phyloP scores from a whole-genome alignment of 2,797 vertebrate genomes.

The Champsocephalus esox region DNA sequence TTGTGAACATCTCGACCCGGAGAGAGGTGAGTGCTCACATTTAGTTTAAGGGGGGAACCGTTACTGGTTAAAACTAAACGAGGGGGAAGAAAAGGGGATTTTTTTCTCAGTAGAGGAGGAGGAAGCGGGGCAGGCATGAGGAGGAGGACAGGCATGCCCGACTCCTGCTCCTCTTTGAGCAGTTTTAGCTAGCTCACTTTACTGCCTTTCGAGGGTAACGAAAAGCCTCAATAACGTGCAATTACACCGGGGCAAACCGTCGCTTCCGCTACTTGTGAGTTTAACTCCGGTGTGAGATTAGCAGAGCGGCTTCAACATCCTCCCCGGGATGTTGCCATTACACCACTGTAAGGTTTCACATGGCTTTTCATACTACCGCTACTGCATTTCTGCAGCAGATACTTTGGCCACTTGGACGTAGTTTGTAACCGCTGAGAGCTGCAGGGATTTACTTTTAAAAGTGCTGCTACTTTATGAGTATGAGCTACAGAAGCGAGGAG shows the following conservation, averaged over 20 bases:
- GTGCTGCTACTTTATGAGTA: conserved; percentile 2
- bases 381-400: neutral
- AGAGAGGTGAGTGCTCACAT: conserved; percentile 69
- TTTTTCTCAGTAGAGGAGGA: conserved; percentile 24
- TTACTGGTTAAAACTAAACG: conserved; percentile 55
- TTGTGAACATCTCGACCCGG: conserved; percentile 59
- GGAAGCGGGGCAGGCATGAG: conserved; percentile 42
- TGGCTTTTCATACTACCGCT: conserved; percentile 26
- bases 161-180: conserved; percentile 48
- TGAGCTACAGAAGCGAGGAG: neutral
- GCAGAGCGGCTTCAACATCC: conserved; percentile 63
- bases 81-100: conserved; percentile 11
- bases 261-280: conserved; percentile 51
- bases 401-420: conserved; percentile 6
- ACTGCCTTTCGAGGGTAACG: conserved; percentile 27
- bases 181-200: conserved; percentile 61
- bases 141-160: conserved; percentile 50
- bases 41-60: conserved; percentile 24
- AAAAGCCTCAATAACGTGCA: conserved; percentile 1
- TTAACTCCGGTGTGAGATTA: conserved; percentile 33
- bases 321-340: conserved; percentile 54
- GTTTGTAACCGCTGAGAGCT: conserved; percentile 16
- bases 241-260: conserved; percentile 22
- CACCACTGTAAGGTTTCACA: conserved; percentile 47
- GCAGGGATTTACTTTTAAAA: neutral